These are phyloP conservation scores for Ethmia dodecea DNA, from an alignment of 2,888 invertebrate genomes.

Conservation along the genomic window DNA sequence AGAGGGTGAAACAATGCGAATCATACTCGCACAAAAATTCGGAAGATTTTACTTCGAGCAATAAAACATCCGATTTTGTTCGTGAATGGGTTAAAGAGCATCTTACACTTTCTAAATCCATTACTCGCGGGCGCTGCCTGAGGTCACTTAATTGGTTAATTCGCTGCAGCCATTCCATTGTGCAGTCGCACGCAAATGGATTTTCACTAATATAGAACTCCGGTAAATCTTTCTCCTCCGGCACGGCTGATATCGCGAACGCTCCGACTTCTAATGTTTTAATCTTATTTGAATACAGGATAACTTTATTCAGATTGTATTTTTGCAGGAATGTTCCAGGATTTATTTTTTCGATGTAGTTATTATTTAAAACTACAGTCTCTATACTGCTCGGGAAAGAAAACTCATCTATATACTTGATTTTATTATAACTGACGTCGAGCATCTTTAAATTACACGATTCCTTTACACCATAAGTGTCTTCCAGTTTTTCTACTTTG, in stretches of 20 bases:
- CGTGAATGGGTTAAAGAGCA: conserved; percentile 85
- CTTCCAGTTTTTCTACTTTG: conserved; percentile 85
- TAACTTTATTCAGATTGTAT: conserved; percentile 84
- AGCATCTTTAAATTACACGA: conserved; percentile 85
- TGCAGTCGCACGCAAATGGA: conserved; percentile 91
- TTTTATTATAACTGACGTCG: conserved; percentile 85
- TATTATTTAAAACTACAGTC: conserved; percentile 85
- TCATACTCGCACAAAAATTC: conserved; percentile 90
- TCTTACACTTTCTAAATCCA: conserved; percentile 87
- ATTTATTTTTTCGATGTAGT: conserved; percentile 82
- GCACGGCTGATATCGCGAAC: conserved; percentile 81
- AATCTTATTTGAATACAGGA: conserved; percentile 85
- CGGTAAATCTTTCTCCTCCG: conserved; percentile 83
- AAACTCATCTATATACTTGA: conserved; percentile 81
- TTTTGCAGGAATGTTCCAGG: conserved; percentile 85
- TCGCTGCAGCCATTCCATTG: conserved; percentile 91
- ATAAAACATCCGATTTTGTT: conserved; percentile 78
- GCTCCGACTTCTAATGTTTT: conserved; percentile 84
- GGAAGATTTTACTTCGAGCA: conserved; percentile 83
- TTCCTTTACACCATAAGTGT: conserved; percentile 82
- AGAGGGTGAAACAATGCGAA: conserved; percentile 89
- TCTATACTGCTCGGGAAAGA: conserved; percentile 86
- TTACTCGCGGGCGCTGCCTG: conserved; percentile 86
- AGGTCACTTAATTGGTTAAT: conserved; percentile 86
- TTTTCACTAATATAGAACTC: conserved; percentile 89